These are phyloP conservation scores for Nebria ingens DNA, from an alignment of 1,140 invertebrate genomes.

Conservation along the genomic window DNA sequence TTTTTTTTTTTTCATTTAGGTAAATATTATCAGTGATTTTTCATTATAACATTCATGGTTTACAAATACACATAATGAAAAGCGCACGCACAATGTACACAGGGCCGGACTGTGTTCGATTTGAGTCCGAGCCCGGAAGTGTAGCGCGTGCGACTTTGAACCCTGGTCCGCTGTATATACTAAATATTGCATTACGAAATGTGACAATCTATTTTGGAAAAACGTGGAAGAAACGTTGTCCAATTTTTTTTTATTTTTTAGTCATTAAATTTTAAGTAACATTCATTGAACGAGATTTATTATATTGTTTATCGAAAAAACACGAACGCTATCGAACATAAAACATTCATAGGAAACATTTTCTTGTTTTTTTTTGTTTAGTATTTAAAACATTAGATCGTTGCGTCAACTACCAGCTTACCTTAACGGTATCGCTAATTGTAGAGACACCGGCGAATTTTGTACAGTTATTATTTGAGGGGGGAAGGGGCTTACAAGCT, in stretches of 20 bases:
- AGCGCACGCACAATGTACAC: neutral
- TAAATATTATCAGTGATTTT: too few relatives aligned
- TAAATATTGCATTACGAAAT: slow-evolving; percentile 24
- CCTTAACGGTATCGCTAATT: neutral
- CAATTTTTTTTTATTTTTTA: neutral
- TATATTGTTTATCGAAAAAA: neutral
- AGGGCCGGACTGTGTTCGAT: neutral
- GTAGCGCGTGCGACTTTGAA: slow-evolving; percentile 13
- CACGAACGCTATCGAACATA: slow-evolving; percentile 5
- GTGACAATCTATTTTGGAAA: slow-evolving; percentile 10
- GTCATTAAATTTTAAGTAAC: neutral
- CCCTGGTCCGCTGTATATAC: slow-evolving; percentile 29
- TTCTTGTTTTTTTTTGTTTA: neutral
- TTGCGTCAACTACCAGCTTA: neutral
- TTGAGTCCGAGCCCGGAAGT: neutral
- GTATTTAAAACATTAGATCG: too few relatives aligned
- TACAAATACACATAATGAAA: too few relatives aligned
- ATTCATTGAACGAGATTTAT: slow-evolving; percentile 3
- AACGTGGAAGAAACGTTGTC: neutral
- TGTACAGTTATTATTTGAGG: too few relatives aligned
- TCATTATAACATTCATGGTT: neutral
- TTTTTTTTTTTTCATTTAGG: too few relatives aligned
- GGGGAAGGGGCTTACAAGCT: too few relatives aligned
- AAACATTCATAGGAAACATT: neutral
- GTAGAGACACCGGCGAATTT: neutral